Evolutionary conservation across 2,888 invertebrate genomes (phyloP).

Genomic region (Yponomeuta cagnagella): DNA sequence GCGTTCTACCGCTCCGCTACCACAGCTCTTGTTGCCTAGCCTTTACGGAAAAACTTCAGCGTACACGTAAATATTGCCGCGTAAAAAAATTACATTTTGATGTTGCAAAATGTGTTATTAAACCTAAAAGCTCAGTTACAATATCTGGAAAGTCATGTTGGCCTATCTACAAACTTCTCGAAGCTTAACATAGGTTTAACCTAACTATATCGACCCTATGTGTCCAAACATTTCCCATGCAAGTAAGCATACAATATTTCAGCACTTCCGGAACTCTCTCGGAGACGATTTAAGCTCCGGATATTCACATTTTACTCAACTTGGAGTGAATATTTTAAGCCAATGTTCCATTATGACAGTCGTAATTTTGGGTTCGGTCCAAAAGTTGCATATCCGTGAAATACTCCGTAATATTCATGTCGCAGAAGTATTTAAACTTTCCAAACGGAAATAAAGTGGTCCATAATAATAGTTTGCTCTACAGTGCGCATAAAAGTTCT

Average conservation of each 20-base stretch:
- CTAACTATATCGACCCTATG: neutral
- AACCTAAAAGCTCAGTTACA: neutral
- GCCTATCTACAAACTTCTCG: neutral
- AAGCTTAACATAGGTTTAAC: neutral
- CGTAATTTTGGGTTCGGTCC: constrained; percentile 48
- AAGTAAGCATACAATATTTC: constrained; percentile 11
- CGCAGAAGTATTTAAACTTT: constrained; percentile 17
- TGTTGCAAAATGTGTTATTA: too few species aligned
- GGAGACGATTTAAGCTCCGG: constrained; percentile 34
- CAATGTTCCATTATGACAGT: constrained; percentile 43
- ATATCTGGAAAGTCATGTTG: neutral
- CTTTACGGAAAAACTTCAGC: neutral
- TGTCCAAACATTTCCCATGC: constrained; percentile 7
- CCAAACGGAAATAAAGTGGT: constrained; percentile 10
- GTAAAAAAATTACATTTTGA: too few species aligned
- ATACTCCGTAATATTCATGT: constrained; percentile 18
- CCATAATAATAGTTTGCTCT: constrained; percentile 1
- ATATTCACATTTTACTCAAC: constrained; percentile 48
- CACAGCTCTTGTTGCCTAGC: too few species aligned
- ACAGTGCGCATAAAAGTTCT: neutral
- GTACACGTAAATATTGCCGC: neutral
- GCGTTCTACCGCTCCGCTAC: too few species aligned
- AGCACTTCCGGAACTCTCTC: constrained; percentile 15
- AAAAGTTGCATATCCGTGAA: constrained; percentile 20
- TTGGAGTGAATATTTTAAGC: constrained; percentile 46